Evolutionary conservation across 1,140 invertebrate species (phyloP).

Genomic region (Drosophila lacertosa): DNA sequence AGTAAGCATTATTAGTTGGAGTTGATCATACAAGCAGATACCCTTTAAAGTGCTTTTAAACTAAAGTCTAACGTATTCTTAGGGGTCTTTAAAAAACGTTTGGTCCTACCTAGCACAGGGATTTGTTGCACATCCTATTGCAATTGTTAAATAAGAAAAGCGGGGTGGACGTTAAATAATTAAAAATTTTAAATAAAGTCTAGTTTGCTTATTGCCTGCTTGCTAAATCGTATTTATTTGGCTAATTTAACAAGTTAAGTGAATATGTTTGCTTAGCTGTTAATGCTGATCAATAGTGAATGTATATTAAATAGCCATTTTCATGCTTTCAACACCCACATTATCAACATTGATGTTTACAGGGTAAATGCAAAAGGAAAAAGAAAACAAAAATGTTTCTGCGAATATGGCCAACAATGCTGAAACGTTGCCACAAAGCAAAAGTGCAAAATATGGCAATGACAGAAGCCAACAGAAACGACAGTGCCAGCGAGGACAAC

Average conservation of each 20-base stretch:
- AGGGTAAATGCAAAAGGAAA: neutral
- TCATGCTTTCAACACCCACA: neutral
- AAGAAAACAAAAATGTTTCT: neutral
- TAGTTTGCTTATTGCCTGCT: too few relatives aligned
- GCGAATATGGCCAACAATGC: slow-evolving; percentile 36
- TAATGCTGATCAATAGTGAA: neutral
- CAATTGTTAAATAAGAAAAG: too few relatives aligned
- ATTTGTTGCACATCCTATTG: too few relatives aligned
- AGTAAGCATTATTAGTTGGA: neutral
- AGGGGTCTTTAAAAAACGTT: too few relatives aligned
- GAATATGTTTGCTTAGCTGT: too few relatives aligned
- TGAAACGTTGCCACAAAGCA: slow-evolving; percentile 35
- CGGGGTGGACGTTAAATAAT: too few relatives aligned
- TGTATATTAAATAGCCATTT: neutral
- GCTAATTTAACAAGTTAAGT: too few relatives aligned
- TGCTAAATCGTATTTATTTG: too few relatives aligned
- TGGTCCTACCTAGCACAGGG: too few relatives aligned
- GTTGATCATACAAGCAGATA: slow-evolving; percentile 10
- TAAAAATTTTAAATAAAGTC: too few relatives aligned
- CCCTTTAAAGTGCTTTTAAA: neutral
- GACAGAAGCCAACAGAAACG: slow-evolving; percentile 29
- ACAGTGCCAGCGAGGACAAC: neutral
- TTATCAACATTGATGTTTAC: neutral
- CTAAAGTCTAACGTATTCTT: neutral
- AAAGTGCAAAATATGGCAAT: slow-evolving; percentile 68